Base-by-base conservation (phyloP, 1,140 invertebrate genomes). In the Protaetia brevitarsis region DNA sequence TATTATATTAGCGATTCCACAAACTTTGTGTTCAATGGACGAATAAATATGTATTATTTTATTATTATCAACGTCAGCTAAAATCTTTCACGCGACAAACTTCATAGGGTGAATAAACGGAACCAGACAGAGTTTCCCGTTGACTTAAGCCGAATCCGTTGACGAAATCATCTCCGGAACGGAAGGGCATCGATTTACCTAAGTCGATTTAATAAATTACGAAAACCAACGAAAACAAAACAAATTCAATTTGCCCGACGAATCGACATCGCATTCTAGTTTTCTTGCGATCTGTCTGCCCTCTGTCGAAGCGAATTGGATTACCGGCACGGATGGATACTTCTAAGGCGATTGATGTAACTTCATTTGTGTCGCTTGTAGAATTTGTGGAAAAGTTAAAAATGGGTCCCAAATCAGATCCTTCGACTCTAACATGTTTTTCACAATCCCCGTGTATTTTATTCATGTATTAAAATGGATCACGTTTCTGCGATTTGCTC, bases 281-380 rank as follows among this genome's bases (percentile, higher is more conserved):
- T 51, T 19, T 51, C 41, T 51, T 51, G 11, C 41, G 41, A 51
- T 51, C 41, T 51, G 41, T 51, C 41, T 51, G 41, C 41, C 41
- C 41, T 51, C 41, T 51, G 41, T 51, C 19, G 41, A 51, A 10
- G 19, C 26, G 41, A 51, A 51, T 51, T 11, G 16, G 41, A 51
- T 51, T 51, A 51, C 41, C 13, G 19, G 26, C 3, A 51, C 19
- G 41, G 41, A 10, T 51, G 19, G 19, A 51, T 51, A 51, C 41
- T 8, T 19, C 21, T 23, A 51, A 51, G n/a, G 6, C 41, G 16
- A 51, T 51, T 8, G 3, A 51, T 23, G 4, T 51, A 51, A 51
- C 41, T 10, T 51, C 16, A 51, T 51, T 51, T 51, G 41, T 23
- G 19, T 51, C 37, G n/a, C 37, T 45, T 51, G 26, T 23, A 2